Conservation (phyloP, 2,113 vertebrate genomes). For the Aptenodytes patagonicus region DNA sequence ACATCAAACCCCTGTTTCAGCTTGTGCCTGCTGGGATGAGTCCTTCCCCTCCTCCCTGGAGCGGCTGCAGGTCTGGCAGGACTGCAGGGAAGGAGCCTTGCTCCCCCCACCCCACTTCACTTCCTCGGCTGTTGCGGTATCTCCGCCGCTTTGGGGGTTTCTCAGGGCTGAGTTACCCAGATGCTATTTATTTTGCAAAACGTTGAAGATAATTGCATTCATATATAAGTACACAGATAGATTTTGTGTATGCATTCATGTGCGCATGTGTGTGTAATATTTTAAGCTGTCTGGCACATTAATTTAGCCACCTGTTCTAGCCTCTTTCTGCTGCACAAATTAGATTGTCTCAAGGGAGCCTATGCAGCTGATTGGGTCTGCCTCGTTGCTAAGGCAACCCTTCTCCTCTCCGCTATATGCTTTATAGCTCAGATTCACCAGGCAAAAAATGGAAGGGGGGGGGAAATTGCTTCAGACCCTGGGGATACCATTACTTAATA, state of each 20-base stretch:
- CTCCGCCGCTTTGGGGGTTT: neutral
- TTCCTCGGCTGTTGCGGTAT: neutral
- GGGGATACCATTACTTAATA: constrained; percentile 58
- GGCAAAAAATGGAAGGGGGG: constrained; percentile 15
- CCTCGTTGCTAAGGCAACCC: constrained; percentile 78
- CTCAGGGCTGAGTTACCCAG: neutral
- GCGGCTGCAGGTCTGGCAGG: neutral
- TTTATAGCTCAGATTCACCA: constrained; percentile 67
- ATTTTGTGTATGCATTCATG: neutral
- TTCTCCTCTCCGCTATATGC: constrained; percentile 65
- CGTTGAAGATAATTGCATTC: neutral
- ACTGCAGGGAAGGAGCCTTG: neutral
- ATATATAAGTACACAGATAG: neutral
- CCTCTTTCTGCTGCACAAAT: constrained; percentile 73
- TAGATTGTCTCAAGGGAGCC: constrained; percentile 73
- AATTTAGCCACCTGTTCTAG: constrained; percentile 79
- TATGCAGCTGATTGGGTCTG: constrained; percentile 72
- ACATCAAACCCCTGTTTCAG: neutral
- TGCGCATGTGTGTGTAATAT: neutral
- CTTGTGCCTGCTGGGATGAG: neutral
- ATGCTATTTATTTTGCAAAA: constrained; percentile 17
- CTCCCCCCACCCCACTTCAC: neutral
- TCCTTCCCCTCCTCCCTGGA: neutral
- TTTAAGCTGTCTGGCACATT: constrained; percentile 71
- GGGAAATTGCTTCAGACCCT: neutral